phyloP scores from a whole-genome alignment of 1,140 invertebrate genomes.

The Tetraneura akinire region DNA sequence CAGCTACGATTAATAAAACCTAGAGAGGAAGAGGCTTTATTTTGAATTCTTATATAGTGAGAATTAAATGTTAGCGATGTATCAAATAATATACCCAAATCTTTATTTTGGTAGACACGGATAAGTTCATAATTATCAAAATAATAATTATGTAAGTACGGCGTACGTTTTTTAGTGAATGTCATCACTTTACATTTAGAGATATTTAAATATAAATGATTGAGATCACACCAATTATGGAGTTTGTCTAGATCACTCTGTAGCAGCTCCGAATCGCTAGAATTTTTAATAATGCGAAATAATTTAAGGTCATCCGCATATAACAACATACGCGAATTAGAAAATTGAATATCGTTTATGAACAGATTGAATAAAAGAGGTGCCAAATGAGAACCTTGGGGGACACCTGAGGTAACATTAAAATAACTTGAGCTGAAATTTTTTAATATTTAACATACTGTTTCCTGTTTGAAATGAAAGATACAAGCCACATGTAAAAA shows the following conservation, averaged over 20 bases:
- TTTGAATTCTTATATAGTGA: not conserved
- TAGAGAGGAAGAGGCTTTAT: not conserved
- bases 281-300: not conserved
- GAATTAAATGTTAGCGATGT: not conserved
- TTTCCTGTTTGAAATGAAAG: too few relatives aligned
- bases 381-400: too few relatives aligned
- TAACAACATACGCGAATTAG: too few relatives aligned
- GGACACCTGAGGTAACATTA: too few relatives aligned
- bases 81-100: not conserved
- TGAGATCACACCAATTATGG: too few relatives aligned
- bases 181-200: not conserved
- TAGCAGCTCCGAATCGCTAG: not conserved
- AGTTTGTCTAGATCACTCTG: too few relatives aligned
- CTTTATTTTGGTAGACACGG: not conserved
- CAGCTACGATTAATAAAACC: constrained; percentile 1
- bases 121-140: not conserved
- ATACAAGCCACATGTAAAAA: too few relatives aligned
- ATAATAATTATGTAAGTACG: not conserved
- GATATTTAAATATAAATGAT: too few relatives aligned
- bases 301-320: not conserved
- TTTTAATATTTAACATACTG: too few relatives aligned
- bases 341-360: too few relatives aligned
- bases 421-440: too few relatives aligned
- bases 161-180: not conserved
- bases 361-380: too few relatives aligned